These are phyloP conservation scores for Aepyceros melampus DNA, from an alignment of 2,113 vertebrate genomes.

Conservation along the genomic window DNA sequence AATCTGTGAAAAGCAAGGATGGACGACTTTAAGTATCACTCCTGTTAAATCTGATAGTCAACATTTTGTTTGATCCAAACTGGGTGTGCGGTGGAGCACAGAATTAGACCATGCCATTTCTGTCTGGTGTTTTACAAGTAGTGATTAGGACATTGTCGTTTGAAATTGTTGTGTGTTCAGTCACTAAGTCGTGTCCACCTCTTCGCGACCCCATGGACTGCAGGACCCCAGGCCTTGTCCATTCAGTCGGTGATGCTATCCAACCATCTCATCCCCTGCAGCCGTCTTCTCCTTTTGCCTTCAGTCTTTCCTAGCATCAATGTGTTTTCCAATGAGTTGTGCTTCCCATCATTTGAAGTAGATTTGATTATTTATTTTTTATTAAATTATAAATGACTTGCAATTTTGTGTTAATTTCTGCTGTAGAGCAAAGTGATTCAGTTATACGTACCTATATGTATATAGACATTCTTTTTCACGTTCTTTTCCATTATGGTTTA, in stretches of 20 bases:
- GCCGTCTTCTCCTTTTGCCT: not conserved
- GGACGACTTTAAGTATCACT: not conserved
- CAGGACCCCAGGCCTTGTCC: not conserved
- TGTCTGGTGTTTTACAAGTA: not conserved
- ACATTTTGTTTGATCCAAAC: not conserved
- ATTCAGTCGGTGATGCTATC: not conserved
- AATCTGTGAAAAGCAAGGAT: not conserved
- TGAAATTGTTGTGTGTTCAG: not conserved
- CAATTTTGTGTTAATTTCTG: not conserved
- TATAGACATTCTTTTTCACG: not conserved
- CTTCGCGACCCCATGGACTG: not conserved
- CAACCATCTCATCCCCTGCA: not conserved
- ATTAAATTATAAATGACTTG: not conserved
- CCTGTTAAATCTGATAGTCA: not conserved
- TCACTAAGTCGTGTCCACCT: not conserved
- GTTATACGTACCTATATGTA: not conserved
- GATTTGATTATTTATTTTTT: not conserved
- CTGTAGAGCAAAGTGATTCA: not conserved
- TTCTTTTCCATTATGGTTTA: not conserved
- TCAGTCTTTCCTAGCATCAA: not conserved
- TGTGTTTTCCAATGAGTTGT: not conserved
- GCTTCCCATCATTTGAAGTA: not conserved
- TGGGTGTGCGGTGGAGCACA: accelerated
- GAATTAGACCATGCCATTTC: not conserved
- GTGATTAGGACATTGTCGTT: not conserved